Evolutionary conservation across 1,140 invertebrate genomes (phyloP), one percentile per base, ranked within the genome.

Genomic region (Drosophila pectinifera): DNA sequence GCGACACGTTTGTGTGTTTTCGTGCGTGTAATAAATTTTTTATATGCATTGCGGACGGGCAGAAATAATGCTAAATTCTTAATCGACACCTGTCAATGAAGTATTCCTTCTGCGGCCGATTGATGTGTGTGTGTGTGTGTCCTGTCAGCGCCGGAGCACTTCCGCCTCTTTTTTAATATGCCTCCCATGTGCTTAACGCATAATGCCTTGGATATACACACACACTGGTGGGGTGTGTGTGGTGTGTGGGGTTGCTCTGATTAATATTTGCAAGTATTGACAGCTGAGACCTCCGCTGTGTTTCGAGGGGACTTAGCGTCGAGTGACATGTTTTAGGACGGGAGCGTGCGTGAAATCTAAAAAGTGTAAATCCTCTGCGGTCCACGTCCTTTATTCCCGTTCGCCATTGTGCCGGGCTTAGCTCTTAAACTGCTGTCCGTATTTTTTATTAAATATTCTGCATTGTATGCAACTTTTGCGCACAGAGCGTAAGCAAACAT

Each of bases 21-120:
- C 84, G 83, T 88, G 83, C 83, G 84, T 88, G 80, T 88, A 88
- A 88, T 88, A 88, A 89, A 88, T 88, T 88, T 88, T 88, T 89
- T 88, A 88, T 88, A 78, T 83, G 83, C 59, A 76, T 72, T 83
- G 75, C 80, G 75, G 69, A 84, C 55, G 59, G 83, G 70, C 78
- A 82, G 64, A 88, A 80, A 89, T 83, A 88, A 89, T 83, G 80
- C 83, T 88, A 88, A 88, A 88, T 88, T 88, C 83, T 80, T 88
- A 89, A 88, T 88, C 83, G 84, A 88, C 83, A 88, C 83, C 84
- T 88, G 83, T 88, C 83, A 88, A 88, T 88, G 68, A 80, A 80
- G 76, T 45, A 72, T 53, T 69, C 28, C 68, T 63, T 64, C 45
- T 34, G 38, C 45, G 18, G 31, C 69, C 26, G 62, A 80, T 83